Evolutionary conservation across 2,797 vertebrate genomes (phyloP).

Genomic region (Decapterus maruadsi): DNA sequence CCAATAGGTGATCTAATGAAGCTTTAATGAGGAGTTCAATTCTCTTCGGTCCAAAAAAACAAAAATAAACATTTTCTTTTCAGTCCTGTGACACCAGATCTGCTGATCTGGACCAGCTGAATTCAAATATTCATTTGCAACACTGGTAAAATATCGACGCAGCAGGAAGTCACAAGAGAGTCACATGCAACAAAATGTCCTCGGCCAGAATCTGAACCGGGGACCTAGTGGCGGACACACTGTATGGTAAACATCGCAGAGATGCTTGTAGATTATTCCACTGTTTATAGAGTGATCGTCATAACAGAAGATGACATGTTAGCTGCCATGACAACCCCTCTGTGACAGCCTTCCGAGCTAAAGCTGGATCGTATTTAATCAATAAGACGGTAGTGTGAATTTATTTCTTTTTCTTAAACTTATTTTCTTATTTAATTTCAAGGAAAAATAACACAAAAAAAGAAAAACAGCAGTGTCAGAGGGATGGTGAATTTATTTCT

Average conservation of each 20-base stretch:
- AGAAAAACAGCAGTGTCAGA: no score
- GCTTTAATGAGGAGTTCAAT: neutral
- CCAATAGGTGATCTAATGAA: neutral
- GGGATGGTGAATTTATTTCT: slow-evolving; percentile 4
- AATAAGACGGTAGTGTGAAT: neutral
- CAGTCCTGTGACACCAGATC: slow-evolving; percentile 21
- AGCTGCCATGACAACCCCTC: neutral
- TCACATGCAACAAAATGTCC: neutral
- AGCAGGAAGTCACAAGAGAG: neutral
- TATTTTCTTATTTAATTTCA: no score
- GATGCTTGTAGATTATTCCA: neutral
- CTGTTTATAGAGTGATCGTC: neutral
- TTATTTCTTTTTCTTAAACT: no score
- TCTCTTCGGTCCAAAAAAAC: neutral
- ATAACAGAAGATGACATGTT: neutral
- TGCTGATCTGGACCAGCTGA: slow-evolving; percentile 6
- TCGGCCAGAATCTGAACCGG: neutral
- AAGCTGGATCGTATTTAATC: neutral
- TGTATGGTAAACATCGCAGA: neutral
- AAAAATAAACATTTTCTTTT: neutral
- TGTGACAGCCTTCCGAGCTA: neutral
- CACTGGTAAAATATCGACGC: neutral
- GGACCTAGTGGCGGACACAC: neutral
- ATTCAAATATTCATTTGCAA: neutral
- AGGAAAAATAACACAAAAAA: no score